These are phyloP conservation scores for Pipistrellus pygmaeus DNA, from an alignment of 2,797 vertebrate genomes.

Conservation along the genomic window DNA sequence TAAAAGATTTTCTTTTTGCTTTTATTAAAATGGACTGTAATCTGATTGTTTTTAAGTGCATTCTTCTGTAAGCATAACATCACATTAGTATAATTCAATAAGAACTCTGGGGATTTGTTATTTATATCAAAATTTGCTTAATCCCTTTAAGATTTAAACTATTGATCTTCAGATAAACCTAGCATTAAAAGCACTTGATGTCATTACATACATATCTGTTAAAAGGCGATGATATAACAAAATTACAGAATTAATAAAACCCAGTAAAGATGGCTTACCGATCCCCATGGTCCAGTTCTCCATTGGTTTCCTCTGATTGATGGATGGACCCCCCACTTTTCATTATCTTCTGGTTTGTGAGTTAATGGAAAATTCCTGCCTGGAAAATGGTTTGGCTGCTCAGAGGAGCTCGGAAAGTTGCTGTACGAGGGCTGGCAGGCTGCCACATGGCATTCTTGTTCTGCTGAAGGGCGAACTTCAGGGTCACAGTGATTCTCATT, in stretches of 20 bases:
- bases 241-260: slow-evolving; percentile 58
- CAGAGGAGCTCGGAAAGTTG: slow-evolving; percentile 87
- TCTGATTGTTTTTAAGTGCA: slow-evolving; percentile 43
- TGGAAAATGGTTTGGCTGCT: slow-evolving; percentile 88
- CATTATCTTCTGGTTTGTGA: slow-evolving; percentile 87
- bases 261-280: slow-evolving; percentile 90
- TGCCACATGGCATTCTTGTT: slow-evolving; percentile 92
- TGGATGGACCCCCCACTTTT: slow-evolving; percentile 91
- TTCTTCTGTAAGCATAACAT: slow-evolving; percentile 27
- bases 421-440: slow-evolving; percentile 90
- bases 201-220: background rate
- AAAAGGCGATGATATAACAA: slow-evolving; percentile 15
- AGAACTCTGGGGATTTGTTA: slow-evolving; percentile 3
- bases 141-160: slow-evolving; percentile 57
- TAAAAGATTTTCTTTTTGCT: slow-evolving; percentile 33
- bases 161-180: slow-evolving; percentile 39
- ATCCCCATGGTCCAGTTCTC: slow-evolving; percentile 99
- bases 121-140: slow-evolving; percentile 34
- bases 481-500: slow-evolving; percentile 94
- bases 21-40: slow-evolving; percentile 13
- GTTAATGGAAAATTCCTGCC: slow-evolving; percentile 85
- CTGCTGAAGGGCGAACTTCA: slow-evolving; percentile 89
- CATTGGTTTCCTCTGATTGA: slow-evolving; percentile 93
- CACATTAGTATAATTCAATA: slow-evolving; percentile 49
- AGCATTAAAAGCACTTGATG: background rate